A percentile compares a stretch with the other conserved stretches of the same genome.
Conservation (phyloP, 2,888 invertebrate genomes). For the Eristalinus sepulchralis region DNA sequence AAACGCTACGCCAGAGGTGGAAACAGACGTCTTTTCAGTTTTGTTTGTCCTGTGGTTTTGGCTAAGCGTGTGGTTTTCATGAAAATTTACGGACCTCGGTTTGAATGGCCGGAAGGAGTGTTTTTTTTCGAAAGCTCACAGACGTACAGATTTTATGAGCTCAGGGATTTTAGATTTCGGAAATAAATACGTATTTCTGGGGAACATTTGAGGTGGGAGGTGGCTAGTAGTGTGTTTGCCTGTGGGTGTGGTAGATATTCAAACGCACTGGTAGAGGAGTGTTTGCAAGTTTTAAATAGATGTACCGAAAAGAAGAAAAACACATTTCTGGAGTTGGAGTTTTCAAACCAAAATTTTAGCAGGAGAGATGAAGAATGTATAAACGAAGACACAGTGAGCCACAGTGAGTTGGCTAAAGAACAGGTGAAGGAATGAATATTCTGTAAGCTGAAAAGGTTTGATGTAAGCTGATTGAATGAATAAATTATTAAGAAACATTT, state of each 20-base stretch:
- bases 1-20: background rate
- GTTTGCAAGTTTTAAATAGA: background rate
- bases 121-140: background rate
- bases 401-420: too few relatives aligned
- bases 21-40: background rate
- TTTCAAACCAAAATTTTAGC: too few relatives aligned
- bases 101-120: background rate
- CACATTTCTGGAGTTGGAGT: too few relatives aligned
- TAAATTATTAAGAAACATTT: too few relatives aligned
- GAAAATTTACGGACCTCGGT: background rate
- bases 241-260: background rate
- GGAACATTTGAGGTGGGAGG: background rate
- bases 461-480: too few relatives aligned
- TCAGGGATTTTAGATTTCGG: background rate
- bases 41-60: background rate
- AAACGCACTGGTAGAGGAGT: background rate
- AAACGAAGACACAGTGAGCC: too few relatives aligned
- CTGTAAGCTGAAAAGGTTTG: too few relatives aligned
- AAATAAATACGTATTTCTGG: background rate
- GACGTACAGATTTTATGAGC: background rate
- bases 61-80: background rate
- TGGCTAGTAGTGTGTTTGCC: background rate
- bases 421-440: too few relatives aligned
- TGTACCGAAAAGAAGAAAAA: background rate
- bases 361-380: too few relatives aligned